Evolutionary conservation across 1,140 invertebrate genomes (phyloP).

Genomic region (Camponotus floridanus): DNA sequence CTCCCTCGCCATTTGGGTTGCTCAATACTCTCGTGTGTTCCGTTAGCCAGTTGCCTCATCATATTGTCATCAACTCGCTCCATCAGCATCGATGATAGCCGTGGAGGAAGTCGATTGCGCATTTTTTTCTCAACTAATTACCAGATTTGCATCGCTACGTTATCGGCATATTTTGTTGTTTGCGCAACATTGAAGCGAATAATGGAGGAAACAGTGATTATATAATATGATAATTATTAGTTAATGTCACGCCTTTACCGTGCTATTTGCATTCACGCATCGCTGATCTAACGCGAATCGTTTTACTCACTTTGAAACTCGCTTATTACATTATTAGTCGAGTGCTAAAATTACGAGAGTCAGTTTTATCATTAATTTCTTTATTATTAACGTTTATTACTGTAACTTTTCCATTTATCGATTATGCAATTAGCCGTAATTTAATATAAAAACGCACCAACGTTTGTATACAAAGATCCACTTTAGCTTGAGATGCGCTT

Average conservation of each 20-base stretch:
- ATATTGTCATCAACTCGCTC: slow-evolving; percentile 47
- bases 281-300: background rate
- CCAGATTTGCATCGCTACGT: slow-evolving; percentile 33
- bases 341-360: background rate
- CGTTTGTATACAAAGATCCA: slow-evolving; percentile 24
- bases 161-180: background rate
- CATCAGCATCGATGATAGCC: slow-evolving; percentile 52
- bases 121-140: slow-evolving; percentile 69
- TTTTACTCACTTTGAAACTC: background rate
- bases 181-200: slow-evolving; percentile 27
- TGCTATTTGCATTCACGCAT: slow-evolving; percentile 10
- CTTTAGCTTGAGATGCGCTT: slow-evolving; percentile 31
- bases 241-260: slow-evolving; percentile 18
- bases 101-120: slow-evolving; percentile 70
- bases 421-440: background rate
- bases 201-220: slow-evolving; percentile 8
- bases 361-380: background rate
- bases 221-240: slow-evolving; percentile 29
- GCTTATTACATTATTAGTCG: slow-evolving; percentile 11
- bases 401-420: background rate
- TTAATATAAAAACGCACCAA: too few species aligned
- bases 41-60: slow-evolving; percentile 67
- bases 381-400: too few species aligned
- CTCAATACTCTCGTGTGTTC: slow-evolving; percentile 50
- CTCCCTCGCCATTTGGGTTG: slow-evolving; percentile 19